Evolutionary conservation across 1,140 invertebrate genomes (phyloP).

Genomic region (Brachionus asplanchnoidis): DNA sequence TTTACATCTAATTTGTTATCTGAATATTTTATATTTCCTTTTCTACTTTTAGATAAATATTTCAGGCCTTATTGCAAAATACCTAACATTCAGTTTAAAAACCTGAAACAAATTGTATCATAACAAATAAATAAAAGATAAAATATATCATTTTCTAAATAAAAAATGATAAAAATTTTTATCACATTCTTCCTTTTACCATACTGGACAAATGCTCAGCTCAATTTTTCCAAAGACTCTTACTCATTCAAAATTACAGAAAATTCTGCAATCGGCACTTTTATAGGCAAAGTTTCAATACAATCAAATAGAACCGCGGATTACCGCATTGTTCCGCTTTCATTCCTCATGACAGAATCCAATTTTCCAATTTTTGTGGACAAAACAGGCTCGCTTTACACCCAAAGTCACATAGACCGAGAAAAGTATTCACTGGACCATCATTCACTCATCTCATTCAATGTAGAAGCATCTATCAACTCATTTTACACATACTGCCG

Average conservation of each 20-base stretch:
- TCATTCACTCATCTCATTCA: neutral
- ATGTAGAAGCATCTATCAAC: neutral
- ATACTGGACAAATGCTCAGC: neutral
- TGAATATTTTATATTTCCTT: neutral
- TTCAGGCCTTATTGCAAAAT: neutral
- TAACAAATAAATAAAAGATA: neutral
- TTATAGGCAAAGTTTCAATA: neutral
- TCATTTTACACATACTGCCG: neutral
- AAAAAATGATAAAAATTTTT: neutral
- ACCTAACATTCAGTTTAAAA: neutral
- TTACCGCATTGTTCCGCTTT: neutral
- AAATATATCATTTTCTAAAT: too few relatives aligned
- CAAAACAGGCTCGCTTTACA: neutral
- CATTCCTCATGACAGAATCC: neutral
- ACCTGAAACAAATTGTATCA: neutral
- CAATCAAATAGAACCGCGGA: neutral
- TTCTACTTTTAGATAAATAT: neutral
- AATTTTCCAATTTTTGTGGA: neutral
- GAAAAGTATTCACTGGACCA: neutral
- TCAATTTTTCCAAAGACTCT: neutral
- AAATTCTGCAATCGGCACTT: neutral
- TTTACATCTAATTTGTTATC: constrained; percentile 4
- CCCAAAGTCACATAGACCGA: neutral
- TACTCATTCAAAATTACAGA: neutral
- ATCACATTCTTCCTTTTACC: neutral